A percentile compares a stretch with the other conserved stretches of the same genome.
Conservation (phyloP, 2,888 invertebrate species). For the Oscheius sp. region DNA sequence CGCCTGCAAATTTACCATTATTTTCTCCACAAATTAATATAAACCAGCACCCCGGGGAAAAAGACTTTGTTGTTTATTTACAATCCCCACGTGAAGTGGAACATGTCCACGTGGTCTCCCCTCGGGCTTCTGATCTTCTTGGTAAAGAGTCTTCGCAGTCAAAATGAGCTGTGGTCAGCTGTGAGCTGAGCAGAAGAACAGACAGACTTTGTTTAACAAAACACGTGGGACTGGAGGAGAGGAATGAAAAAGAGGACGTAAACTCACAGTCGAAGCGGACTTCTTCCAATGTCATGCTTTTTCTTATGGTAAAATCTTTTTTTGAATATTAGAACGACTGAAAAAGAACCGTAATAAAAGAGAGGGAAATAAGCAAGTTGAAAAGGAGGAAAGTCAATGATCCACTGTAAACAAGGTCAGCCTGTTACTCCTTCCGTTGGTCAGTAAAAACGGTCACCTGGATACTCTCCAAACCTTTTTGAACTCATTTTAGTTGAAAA, state of each 20-base stretch:
- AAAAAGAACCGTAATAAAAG: neutral
- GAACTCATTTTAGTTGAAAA: neutral
- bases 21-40: neutral
- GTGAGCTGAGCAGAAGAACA: too few relatives aligned
- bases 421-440: too few relatives aligned
- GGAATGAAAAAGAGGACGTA: too few relatives aligned
- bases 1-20: conserved; percentile 8
- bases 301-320: neutral
- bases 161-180: too few relatives aligned
- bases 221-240: neutral
- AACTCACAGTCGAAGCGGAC: conserved; percentile 18
- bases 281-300: neutral
- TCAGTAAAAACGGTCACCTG: too few relatives aligned
- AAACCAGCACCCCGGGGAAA: neutral
- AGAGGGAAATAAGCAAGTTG: neutral
- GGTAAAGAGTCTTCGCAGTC: too few relatives aligned
- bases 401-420: too few relatives aligned
- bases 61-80: neutral
- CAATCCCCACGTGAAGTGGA: conserved; percentile 9
- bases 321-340: too few relatives aligned
- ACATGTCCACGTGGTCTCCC: conserved; percentile 6
- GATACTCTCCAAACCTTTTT: neutral
- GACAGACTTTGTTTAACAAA: neutral
- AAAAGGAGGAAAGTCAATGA: too few relatives aligned
- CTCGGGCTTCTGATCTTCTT: too few relatives aligned